Evolutionary conservation across 2,797 vertebrate genomes (phyloP).

Genomic region (Antrozous pallidus): DNA sequence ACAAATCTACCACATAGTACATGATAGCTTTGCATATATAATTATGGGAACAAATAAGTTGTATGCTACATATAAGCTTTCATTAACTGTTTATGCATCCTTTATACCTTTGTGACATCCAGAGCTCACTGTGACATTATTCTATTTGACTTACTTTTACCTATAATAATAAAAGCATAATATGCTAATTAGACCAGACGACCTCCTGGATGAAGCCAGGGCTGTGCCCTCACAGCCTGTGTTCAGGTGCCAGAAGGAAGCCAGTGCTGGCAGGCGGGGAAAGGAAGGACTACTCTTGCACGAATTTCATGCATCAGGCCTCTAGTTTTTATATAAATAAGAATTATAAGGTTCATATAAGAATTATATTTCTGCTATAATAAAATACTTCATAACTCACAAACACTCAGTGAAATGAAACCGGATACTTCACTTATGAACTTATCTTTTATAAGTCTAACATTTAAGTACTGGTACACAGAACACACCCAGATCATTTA

Average conservation of each 20-base stretch:
- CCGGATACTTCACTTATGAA: not conserved
- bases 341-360: not conserved
- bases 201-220: too few relatives aligned
- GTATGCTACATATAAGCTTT: not conserved
- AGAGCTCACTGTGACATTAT: not conserved
- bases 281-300: too few relatives aligned
- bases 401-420: not conserved
- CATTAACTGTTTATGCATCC: not conserved
- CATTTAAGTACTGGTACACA: not conserved
- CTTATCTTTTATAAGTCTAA: too few relatives aligned
- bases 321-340: not conserved
- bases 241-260: too few relatives aligned
- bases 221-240: too few relatives aligned
- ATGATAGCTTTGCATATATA: not conserved
- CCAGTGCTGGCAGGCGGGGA: too few relatives aligned
- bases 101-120: not conserved
- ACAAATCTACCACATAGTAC: not conserved
- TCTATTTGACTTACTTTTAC: not conserved
- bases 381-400: not conserved
- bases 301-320: too few relatives aligned
- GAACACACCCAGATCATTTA: not conserved
- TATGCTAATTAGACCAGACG: accelerated
- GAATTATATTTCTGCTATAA: not conserved
- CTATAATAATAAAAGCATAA: too few relatives aligned
- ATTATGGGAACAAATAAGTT: not conserved